These are phyloP conservation scores for Anseranas semipalmata DNA, from an alignment of 2,113 vertebrate genomes.

Conservation along the genomic window DNA sequence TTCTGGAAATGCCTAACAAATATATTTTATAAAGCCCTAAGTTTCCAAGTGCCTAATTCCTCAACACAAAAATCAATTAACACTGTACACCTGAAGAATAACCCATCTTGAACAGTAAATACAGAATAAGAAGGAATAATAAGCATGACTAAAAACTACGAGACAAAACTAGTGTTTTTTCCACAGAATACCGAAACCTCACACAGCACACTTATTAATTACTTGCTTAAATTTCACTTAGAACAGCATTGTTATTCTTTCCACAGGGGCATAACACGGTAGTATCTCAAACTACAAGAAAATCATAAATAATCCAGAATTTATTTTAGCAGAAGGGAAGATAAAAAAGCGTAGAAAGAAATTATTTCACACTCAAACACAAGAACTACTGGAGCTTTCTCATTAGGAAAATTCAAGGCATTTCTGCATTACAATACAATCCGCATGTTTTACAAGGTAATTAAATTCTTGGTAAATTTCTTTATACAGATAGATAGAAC, in stretches of 20 bases:
- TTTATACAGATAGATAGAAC: neutral
- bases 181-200: neutral
- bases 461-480: neutral
- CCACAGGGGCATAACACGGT: neutral
- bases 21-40: neutral
- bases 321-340: neutral
- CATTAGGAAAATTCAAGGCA: neutral
- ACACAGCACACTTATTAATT: neutral
- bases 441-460: neutral
- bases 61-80: neutral
- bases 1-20: neutral
- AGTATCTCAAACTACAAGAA: neutral
- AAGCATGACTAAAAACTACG: neutral
- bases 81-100: neutral
- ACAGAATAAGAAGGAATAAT: neutral
- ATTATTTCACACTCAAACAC: neutral
- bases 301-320: neutral
- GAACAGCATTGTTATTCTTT: neutral
- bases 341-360: neutral
- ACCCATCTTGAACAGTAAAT: neutral
- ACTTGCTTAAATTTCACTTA: neutral
- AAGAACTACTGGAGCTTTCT: neutral
- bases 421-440: neutral
- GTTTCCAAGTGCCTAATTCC: neutral
- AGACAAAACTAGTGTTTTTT: neutral